Base-by-base conservation (phyloP, 2,797 vertebrate genomes). In the Xiphorhynchus erythropygius region DNA sequence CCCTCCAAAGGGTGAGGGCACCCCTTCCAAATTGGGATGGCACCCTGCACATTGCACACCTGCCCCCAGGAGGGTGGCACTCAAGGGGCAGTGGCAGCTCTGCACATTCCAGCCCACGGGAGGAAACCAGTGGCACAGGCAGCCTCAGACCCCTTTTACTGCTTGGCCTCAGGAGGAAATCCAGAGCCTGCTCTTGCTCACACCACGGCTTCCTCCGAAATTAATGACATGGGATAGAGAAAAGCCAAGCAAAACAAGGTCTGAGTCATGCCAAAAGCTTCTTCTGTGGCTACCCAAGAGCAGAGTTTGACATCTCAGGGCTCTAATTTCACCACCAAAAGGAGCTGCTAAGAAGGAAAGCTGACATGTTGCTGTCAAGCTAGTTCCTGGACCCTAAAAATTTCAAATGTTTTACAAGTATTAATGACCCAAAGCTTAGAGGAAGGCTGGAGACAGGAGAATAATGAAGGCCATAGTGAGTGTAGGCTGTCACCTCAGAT, bases 171-270 rank as follows among this genome's bases (percentile, higher is more conserved):
- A 4, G 23, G 19, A 70, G 33, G 30, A 85, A 86, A 81, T 19
- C 27, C 62, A 81, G 59, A 82, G 59, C 16, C 63, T 90, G 44
- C 52, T 81, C 55, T 68, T 49, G 21, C 57, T 93, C 84, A 69
- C 21, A 69, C 32, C 57, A 18, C 64, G 39, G 62, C 78, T 68
- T 77, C 60, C 75, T 57, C 35, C 14, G 10, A 60, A 63, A 68
- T 74, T 70, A 92, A 67, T 39, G 59, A 30, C 70, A 60, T 2
- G 21, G 81, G 49, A 50, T 84, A 94, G 46, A 71, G 78, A 77
- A 90, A 77, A 89, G 49, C 71, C 92, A 96, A 90, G 76, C 16
- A 65, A 96, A 96, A 90, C 86, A 87, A 85, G 21, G 69, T 27
- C 78, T 87, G 84, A 95, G 35, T 89, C 84, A 95, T 2, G 27